These are phyloP conservation scores for Ormyrus rosae DNA, from an alignment of 2,888 invertebrate genomes.

Conservation along the genomic window DNA sequence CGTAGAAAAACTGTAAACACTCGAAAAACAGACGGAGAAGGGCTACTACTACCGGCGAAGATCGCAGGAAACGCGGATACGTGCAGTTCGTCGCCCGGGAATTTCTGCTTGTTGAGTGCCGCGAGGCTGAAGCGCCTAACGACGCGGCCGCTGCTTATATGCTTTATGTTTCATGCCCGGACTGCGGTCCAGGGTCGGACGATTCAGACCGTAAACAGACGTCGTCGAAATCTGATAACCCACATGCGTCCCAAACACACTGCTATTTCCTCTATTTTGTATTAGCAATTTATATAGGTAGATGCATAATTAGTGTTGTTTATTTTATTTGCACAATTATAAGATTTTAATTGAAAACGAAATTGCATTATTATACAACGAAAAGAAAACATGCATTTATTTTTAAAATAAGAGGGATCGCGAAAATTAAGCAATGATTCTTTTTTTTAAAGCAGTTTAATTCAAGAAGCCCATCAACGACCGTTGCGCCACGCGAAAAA, in stretches of 20 bases:
- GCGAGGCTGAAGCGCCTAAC: conserved; percentile 58
- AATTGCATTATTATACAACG: too few relatives aligned
- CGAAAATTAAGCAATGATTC: too few relatives aligned
- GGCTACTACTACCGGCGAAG: neutral
- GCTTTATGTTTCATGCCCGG: conserved; percentile 56
- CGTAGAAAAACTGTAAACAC: neutral
- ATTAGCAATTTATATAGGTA: too few relatives aligned
- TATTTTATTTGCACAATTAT: neutral
- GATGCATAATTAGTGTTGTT: too few relatives aligned
- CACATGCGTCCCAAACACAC: conserved; percentile 31
- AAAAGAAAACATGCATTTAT: too few relatives aligned
- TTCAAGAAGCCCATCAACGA: neutral
- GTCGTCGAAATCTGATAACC: conserved; percentile 53
- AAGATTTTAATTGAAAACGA: neutral
- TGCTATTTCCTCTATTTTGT: neutral
- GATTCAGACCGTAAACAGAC: conserved; percentile 55
- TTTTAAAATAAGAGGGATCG: too few relatives aligned
- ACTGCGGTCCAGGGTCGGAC: conserved; percentile 49
- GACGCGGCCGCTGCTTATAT: conserved; percentile 55
- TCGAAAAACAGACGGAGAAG: neutral
- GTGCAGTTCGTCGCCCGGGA: neutral
- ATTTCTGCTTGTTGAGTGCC: conserved; percentile 23
- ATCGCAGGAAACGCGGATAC: conserved; percentile 19
- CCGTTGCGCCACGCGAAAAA: conserved; percentile 10
- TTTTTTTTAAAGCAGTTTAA: neutral